phyloP scores from a whole-genome alignment of 1,140 invertebrate genomes.

The Helicoverpa armigera region DNA sequence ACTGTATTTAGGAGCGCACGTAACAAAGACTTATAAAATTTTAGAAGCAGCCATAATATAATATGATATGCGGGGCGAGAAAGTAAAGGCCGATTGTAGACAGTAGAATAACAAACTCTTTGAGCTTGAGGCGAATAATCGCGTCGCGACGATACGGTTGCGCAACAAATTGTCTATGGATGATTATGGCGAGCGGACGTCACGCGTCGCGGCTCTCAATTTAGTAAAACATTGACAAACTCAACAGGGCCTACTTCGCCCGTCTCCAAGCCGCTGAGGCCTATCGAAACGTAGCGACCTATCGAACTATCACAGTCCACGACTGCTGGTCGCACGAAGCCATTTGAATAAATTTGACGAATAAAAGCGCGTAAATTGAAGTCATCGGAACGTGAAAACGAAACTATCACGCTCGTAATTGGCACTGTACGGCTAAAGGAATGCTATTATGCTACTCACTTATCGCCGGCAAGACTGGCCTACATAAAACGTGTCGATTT shows the following conservation, averaged over 20 bases:
- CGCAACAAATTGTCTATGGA: conserved; percentile 74
- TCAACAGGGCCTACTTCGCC: conserved; percentile 57
- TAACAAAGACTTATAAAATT: conserved; percentile 57
- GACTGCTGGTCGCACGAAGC: conserved; percentile 63
- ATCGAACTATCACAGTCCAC: conserved; percentile 71
- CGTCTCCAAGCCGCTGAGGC: conserved; percentile 45
- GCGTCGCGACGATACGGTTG: conserved; percentile 69
- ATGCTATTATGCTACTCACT: conserved; percentile 72
- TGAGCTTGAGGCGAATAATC: conserved; percentile 1
- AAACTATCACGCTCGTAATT: conserved; percentile 83
- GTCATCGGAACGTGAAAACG: conserved; percentile 81
- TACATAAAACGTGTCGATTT: conserved; percentile 84
- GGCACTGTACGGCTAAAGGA: conserved; percentile 80
- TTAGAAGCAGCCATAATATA: conserved; percentile 57
- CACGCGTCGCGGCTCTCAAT: conserved; percentile 65
- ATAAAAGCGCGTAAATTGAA: conserved; percentile 69
- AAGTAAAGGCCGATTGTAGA: conserved; percentile 75
- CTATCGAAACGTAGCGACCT: conserved; percentile 65
- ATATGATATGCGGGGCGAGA: conserved; percentile 76
- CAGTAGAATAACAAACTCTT: conserved; percentile 73
- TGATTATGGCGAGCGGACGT: conserved; percentile 72
- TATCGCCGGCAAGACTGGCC: conserved; percentile 69
- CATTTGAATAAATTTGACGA: conserved; percentile 73
- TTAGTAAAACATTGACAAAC: conserved; percentile 68
- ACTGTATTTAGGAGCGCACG: not conserved